Conservation (phyloP, 2,113 vertebrate genomes). For the Mobula hypostoma region DNA sequence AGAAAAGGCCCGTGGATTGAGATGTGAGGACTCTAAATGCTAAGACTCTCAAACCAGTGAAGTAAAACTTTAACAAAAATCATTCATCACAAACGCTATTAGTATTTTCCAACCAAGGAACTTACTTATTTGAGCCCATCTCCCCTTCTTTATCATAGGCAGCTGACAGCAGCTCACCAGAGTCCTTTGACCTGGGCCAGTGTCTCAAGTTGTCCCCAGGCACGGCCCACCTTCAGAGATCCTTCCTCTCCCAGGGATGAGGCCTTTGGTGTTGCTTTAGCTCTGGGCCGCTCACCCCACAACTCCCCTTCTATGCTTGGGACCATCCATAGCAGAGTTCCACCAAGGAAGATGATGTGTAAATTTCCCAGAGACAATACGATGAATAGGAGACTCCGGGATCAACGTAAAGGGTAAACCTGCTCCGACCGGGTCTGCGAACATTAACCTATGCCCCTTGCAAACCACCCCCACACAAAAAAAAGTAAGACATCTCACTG, state of each 20-base stretch:
- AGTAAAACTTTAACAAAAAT: constrained; percentile 92
- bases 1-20: constrained; percentile 33
- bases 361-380: constrained; percentile 66
- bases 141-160: too few species aligned
- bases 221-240: too few species aligned
- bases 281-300: too few species aligned
- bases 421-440: not conserved
- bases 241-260: too few species aligned
- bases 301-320: too few species aligned
- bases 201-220: too few species aligned
- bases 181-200: too few species aligned
- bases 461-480: not conserved
- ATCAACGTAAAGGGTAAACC: constrained; percentile 61
- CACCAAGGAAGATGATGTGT: constrained; percentile 75
- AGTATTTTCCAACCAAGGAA: constrained; percentile 90
- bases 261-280: too few species aligned
- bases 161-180: too few species aligned
- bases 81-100: constrained; percentile 86
- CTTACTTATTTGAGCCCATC: too few species aligned
- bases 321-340: constrained; percentile 36
- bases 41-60: constrained; percentile 82
- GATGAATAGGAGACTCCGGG: constrained; percentile 64
- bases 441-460: not conserved
- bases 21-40: constrained; percentile 65
- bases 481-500: not conserved